Evolutionary conservation across 2,797 vertebrate genomes (phyloP).

Genomic region (Momotus momota): DNA sequence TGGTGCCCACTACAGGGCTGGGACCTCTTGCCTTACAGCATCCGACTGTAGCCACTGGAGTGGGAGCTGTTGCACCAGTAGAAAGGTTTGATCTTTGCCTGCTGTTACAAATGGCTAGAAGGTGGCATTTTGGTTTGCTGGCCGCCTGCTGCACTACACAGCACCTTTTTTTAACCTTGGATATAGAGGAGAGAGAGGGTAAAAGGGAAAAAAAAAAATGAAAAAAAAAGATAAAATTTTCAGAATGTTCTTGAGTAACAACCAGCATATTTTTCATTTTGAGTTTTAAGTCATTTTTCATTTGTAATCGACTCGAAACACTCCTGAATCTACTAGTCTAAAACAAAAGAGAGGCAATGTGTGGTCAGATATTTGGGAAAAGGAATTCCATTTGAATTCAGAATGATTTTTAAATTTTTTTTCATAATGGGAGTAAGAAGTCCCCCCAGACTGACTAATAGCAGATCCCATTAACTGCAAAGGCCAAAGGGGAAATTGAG

Average conservation of each 20-base stretch:
- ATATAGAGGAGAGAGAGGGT: neutral
- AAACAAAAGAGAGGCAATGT: neutral
- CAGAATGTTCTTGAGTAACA: neutral
- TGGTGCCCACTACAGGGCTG: neutral
- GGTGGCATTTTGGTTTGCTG: neutral
- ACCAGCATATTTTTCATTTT: neutral
- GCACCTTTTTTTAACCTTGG: neutral
- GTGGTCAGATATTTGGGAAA: neutral
- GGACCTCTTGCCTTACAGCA: neutral
- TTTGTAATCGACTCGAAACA: neutral
- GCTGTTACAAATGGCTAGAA: neutral
- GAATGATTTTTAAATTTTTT: neutral
- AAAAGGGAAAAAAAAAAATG: neutral
- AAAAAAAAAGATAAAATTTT: neutral
- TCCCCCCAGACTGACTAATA: constrained; percentile 12
- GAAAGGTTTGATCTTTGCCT: neutral
- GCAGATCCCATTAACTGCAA: constrained; percentile 69
- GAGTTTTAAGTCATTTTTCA: constrained; percentile 20
- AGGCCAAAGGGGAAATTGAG: constrained; percentile 63
- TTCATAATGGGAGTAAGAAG: constrained; percentile 39
- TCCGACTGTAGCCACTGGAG: neutral
- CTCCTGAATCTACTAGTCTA: neutral
- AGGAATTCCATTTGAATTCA: constrained; percentile 46
- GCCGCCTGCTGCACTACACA: neutral
- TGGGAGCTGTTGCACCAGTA: neutral